phyloP scores from a whole-genome alignment of 2,888 invertebrate genomes.

The Isoperla grammatica region DNA sequence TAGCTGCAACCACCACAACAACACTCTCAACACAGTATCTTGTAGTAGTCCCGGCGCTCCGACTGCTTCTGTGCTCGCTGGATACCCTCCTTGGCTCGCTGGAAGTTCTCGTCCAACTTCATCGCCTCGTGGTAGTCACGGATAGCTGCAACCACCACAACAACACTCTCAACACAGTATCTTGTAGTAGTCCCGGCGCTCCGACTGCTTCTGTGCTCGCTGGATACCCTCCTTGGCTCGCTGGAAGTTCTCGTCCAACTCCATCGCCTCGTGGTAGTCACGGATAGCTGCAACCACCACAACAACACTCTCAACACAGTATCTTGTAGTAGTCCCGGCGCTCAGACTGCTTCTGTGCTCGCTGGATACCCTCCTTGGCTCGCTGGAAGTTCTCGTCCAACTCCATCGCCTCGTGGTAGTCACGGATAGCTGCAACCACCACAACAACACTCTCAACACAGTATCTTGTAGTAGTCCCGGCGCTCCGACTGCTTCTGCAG shows the following conservation, averaged over 20 bases:
- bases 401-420: constrained; percentile 80
- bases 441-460: too few species aligned
- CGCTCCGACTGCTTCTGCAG: constrained; percentile 88
- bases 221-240: constrained; percentile 85
- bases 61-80: constrained; percentile 87
- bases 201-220: constrained; percentile 86
- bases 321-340: constrained; percentile 97
- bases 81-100: constrained; percentile 84
- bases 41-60: constrained; percentile 94
- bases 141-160: constrained; percentile 75
- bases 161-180: too few species aligned
- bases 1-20: too few species aligned
- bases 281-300: constrained; percentile 75
- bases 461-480: constrained; percentile 95
- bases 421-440: constrained; percentile 77
- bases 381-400: constrained; percentile 70
- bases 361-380: constrained; percentile 82
- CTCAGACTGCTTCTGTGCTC: constrained; percentile 88
- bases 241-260: constrained; percentile 69
- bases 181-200: constrained; percentile 95
- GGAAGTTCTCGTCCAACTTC: constrained; percentile 70
- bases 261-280: constrained; percentile 79
- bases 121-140: constrained; percentile 80
- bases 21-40: too few species aligned
- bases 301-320: too few species aligned